These are phyloP conservation scores for Scaptodrosophila lebanonensis DNA, from an alignment of 1,140 invertebrate genomes.

Conservation along the genomic window DNA sequence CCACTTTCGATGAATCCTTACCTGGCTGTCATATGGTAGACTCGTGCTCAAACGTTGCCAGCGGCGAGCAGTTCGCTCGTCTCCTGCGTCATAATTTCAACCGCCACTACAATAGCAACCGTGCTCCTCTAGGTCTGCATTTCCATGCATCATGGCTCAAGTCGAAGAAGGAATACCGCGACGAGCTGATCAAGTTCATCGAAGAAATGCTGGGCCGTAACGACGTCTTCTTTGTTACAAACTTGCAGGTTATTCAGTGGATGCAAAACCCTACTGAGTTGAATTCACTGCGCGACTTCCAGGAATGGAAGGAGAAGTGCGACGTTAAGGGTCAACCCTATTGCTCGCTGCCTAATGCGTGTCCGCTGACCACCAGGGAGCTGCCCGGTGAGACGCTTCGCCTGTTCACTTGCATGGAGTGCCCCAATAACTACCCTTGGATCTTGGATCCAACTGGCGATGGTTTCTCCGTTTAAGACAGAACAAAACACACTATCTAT, in stretches of 20 bases:
- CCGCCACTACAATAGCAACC: conserved; percentile 93
- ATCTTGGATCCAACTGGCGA: conserved; percentile 95
- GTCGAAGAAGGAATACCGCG: conserved; percentile 94
- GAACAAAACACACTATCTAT: conserved; percentile 7
- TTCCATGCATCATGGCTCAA: conserved; percentile 97
- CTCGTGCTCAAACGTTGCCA: conserved; percentile 94
- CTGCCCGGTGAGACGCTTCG: conserved; percentile 93
- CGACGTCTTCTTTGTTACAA: conserved; percentile 96
- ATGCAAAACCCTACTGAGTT: conserved; percentile 97
- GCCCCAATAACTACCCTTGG: conserved; percentile 97
- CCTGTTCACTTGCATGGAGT: conserved; percentile 96
- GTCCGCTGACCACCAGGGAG: conserved; percentile 92
- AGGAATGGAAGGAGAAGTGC: conserved; percentile 97
- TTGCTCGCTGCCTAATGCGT: conserved; percentile 94
- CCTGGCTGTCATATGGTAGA: conserved; percentile 96
- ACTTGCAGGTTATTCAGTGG: conserved; percentile 97
- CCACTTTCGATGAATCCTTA: conserved; percentile 92
- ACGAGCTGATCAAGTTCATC: conserved; percentile 94
- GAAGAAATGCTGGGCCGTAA: conserved; percentile 93
- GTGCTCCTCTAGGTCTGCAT: conserved; percentile 94
- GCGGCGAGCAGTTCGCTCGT: conserved; percentile 90
- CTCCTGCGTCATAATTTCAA: conserved; percentile 95
- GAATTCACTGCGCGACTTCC: conserved; percentile 90
- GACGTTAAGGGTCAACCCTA: conserved; percentile 95
- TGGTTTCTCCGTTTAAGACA: conserved; percentile 86